Percentiles rank a stretch among this genome's conserved stretches.
phyloP scores from a whole-genome alignment of 2,888 invertebrate species.

The Apomyelois bistriatella region DNA sequence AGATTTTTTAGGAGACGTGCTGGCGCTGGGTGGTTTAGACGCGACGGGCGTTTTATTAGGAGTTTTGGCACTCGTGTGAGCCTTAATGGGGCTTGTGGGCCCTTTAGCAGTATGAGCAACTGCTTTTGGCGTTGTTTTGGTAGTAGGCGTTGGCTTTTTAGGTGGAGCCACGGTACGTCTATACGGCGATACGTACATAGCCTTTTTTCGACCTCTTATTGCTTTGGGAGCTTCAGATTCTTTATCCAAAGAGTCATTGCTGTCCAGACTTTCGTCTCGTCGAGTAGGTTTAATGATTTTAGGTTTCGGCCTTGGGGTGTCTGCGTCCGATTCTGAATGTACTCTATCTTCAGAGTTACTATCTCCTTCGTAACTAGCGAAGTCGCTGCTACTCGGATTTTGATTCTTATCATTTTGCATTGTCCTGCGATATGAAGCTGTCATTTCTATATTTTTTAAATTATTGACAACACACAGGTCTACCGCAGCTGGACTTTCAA shows the following conservation, averaged over 20 bases:
- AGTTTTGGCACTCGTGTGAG: constrained; percentile 53
- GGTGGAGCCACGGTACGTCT: constrained; percentile 52
- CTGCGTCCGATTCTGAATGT: constrained; percentile 68
- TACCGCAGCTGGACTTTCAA: constrained; percentile 66
- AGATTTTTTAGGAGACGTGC: constrained; percentile 61
- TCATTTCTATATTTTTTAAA: constrained; percentile 70
- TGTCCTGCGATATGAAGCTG: constrained; percentile 52
- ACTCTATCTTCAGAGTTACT: constrained; percentile 80
- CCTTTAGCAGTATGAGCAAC: constrained; percentile 33
- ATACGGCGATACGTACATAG: constrained; percentile 83
- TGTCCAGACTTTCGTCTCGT: constrained; percentile 65
- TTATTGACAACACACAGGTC: constrained; percentile 72
- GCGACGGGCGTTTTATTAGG: constrained; percentile 41
- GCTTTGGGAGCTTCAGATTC: constrained; percentile 74
- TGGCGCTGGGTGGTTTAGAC: constrained; percentile 45
- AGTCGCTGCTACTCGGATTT: constrained; percentile 59
- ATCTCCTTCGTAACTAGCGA: constrained; percentile 78
- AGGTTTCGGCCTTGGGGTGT: constrained; percentile 69
- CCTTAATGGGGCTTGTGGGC: constrained; percentile 38
- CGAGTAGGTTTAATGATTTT: constrained; percentile 80
- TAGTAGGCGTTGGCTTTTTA: constrained; percentile 47
- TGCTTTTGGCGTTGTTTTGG: constrained; percentile 38
- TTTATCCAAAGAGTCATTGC: constrained; percentile 66
- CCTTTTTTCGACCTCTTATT: constrained; percentile 84
- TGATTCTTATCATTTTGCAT: constrained; percentile 36